These are phyloP conservation scores for Catostomus latipinnis DNA, from an alignment of 2,797 vertebrate species.

Conservation along the genomic window DNA sequence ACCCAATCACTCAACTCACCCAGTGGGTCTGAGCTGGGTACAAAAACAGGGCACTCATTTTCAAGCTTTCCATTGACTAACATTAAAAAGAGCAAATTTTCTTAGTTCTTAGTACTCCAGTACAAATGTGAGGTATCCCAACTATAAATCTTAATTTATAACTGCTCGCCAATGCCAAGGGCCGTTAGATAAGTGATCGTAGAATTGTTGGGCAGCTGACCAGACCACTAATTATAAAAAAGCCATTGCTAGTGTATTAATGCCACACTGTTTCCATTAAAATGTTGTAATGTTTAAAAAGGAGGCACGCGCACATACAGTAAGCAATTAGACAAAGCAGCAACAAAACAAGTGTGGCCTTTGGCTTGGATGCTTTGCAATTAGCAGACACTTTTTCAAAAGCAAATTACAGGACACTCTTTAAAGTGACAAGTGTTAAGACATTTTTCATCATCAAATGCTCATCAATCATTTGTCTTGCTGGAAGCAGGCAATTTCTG, in stretches of 20 bases:
- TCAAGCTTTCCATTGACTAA: constrained; percentile 29
- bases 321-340: constrained; percentile 14
- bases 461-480: constrained; percentile 17
- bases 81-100: background rate
- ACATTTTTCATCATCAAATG: constrained; percentile 17
- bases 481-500: background rate
- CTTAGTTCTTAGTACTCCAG: background rate
- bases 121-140: background rate
- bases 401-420: constrained; percentile 27
- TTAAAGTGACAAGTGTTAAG: background rate
- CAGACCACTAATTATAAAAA: constrained; percentile 39
- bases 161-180: background rate
- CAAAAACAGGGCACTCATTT: constrained; percentile 45
- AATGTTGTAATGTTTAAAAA: constrained; percentile 26
- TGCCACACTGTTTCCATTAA: constrained; percentile 36
- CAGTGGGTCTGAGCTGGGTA: constrained; percentile 41
- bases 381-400: constrained; percentile 20
- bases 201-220: constrained; percentile 28
- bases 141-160: background rate
- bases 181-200: background rate
- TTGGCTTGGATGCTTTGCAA: constrained; percentile 7
- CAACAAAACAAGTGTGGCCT: constrained; percentile 41
- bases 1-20: constrained; percentile 51
- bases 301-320: background rate
- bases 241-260: background rate